phyloP scores from a whole-genome alignment of 2,113 vertebrate species.

The Podarcis raffonei region DNA sequence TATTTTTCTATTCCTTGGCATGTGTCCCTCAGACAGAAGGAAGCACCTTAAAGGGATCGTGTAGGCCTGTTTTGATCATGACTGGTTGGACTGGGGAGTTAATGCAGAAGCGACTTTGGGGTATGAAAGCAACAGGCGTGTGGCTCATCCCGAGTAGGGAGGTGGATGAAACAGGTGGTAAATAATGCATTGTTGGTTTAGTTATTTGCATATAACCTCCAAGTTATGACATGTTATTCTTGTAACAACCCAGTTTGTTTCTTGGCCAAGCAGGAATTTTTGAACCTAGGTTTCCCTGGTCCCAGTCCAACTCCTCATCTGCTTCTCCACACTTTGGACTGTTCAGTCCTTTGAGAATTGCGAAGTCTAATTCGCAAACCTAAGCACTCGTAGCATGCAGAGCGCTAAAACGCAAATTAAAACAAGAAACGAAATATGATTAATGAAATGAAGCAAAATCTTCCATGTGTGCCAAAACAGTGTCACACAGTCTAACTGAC shows the following conservation, averaged over 20 bases:
- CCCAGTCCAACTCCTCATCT: neutral
- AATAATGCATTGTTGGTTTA: neutral
- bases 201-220: neutral
- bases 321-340: neutral
- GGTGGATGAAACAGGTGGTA: neutral
- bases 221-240: neutral
- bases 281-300: neutral
- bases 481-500: neutral
- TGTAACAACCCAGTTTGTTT: neutral
- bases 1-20: neutral
- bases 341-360: neutral
- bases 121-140: neutral
- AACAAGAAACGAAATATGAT: constrained; percentile 20
- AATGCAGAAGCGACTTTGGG: neutral
- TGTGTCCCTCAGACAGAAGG: neutral
- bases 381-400: neutral
- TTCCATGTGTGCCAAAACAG: constrained; percentile 12
- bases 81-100: neutral
- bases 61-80: neutral
- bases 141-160: no score
- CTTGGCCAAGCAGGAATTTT: neutral
- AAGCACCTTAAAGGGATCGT: neutral
- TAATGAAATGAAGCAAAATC: constrained; percentile 13
- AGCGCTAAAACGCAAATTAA: constrained; percentile 10
- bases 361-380: neutral